Evolutionary conservation across 2,888 invertebrate species (phyloP).

Genomic region (Herminia tarsipennalis): DNA sequence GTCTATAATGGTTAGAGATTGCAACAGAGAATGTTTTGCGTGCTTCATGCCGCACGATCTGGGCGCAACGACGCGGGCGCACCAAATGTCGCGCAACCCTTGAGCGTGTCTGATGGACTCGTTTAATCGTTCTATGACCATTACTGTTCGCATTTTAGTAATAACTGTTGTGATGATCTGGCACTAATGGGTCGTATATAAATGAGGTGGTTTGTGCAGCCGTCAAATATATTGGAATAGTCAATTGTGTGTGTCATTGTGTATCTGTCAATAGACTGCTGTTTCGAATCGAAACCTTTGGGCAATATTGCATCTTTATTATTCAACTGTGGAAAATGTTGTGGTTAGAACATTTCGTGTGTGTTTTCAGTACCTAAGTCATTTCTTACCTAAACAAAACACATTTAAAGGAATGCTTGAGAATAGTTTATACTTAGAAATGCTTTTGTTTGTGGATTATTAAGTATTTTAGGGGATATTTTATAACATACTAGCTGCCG

Average conservation of each 20-base stretch:
- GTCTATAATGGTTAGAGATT: slow-evolving; percentile 52
- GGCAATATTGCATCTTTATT: neutral
- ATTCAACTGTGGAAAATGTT: neutral
- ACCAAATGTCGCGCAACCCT: slow-evolving; percentile 59
- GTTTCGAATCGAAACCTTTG: neutral
- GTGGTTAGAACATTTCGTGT: too few species aligned
- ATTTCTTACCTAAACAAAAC: too few species aligned
- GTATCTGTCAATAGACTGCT: neutral
- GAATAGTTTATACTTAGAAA: too few species aligned
- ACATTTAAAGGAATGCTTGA: too few species aligned
- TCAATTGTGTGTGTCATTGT: slow-evolving; percentile 1
- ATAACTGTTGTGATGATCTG: slow-evolving; percentile 21
- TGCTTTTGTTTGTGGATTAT: too few species aligned
- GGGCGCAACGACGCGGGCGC: slow-evolving; percentile 34
- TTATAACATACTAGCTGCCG: too few species aligned
- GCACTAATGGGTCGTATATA: slow-evolving; percentile 16
- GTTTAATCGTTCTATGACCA: slow-evolving; percentile 27
- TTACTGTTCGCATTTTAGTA: slow-evolving; percentile 26
- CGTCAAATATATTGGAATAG: slow-evolving; percentile 6
- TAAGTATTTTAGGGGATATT: too few species aligned
- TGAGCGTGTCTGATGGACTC: slow-evolving; percentile 43
- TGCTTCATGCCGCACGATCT: slow-evolving; percentile 45
- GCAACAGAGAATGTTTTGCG: slow-evolving; percentile 36
- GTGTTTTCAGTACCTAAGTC: too few species aligned
- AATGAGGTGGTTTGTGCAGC: neutral